Evolutionary conservation across 1,140 invertebrate species (phyloP).

Genomic region (Aphelenchoides fujianensis): DNA sequence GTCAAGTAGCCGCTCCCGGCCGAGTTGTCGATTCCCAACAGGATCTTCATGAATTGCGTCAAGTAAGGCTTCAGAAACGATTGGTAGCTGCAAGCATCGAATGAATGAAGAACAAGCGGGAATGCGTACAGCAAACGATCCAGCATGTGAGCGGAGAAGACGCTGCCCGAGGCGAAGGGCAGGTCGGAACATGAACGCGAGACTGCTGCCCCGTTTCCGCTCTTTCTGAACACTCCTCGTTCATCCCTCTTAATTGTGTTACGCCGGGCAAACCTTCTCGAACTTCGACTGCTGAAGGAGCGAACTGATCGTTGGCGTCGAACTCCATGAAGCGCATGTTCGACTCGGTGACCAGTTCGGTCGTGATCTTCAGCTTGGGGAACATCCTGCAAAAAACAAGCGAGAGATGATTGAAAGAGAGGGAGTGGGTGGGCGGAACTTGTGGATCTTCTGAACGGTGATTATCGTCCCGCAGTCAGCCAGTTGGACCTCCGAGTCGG

Average conservation of each 20-base stretch:
- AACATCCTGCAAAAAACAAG: slow-evolving; percentile 79
- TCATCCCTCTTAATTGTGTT: slow-evolving; percentile 29
- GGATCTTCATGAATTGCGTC: slow-evolving; percentile 87
- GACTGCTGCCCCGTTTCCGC: slow-evolving; percentile 91
- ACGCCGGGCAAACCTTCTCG: slow-evolving; percentile 84
- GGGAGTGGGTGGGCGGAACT: no score
- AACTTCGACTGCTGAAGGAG: slow-evolving; percentile 92
- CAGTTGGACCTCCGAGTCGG: slow-evolving; percentile 83
- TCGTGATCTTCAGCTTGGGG: slow-evolving; percentile 93
- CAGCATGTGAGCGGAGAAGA: slow-evolving; percentile 78
- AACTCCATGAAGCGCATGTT: slow-evolving; percentile 99
- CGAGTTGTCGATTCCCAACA: slow-evolving; percentile 92
- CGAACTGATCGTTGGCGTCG: slow-evolving; percentile 90
- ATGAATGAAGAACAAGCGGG: slow-evolving; percentile 63
- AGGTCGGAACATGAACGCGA: slow-evolving; percentile 99
- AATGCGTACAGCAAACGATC: slow-evolving; percentile 68
- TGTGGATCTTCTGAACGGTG: slow-evolving; percentile 96
- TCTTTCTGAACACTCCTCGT: slow-evolving; percentile 87
- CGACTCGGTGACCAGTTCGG: slow-evolving; percentile 89
- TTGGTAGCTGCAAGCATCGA: slow-evolving; percentile 81
- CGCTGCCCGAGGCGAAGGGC: slow-evolving; percentile 91
- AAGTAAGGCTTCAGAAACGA: slow-evolving; percentile 98
- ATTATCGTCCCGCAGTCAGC: slow-evolving; percentile 97
- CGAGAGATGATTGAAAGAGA: no score
- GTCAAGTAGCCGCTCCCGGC: slow-evolving; percentile 92